Conservation (phyloP, 2,888 invertebrate species). For the Volucella bombylans region DNA sequence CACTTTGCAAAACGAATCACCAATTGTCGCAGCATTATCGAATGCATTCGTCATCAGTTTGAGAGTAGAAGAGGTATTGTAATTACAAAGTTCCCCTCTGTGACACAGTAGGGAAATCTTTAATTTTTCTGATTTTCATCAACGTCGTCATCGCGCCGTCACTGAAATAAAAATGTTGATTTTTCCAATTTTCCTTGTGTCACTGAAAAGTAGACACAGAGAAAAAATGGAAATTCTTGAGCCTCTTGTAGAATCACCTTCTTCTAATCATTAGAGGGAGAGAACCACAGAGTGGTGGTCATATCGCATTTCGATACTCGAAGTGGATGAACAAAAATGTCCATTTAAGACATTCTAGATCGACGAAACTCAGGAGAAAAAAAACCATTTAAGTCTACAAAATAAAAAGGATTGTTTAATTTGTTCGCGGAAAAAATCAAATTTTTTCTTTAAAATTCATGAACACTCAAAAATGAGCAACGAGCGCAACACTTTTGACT, state of each 20-base stretch:
- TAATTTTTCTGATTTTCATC: no score
- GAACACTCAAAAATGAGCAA: constrained; percentile 56
- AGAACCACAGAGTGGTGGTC: constrained; percentile 29
- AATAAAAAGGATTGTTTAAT: background rate
- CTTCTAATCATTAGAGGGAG: constrained; percentile 35
- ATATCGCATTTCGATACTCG: constrained; percentile 61
- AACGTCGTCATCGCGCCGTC: constrained; percentile 25
- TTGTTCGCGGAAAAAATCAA: no score
- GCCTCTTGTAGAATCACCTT: constrained; percentile 32
- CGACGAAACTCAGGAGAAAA: background rate
- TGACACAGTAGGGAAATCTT: no score
- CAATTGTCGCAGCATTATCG: background rate
- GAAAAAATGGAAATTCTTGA: constrained; percentile 9
- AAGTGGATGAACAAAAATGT: background rate
- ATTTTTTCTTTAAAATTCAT: background rate
- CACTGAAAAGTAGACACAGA: background rate
- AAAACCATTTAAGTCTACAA: background rate
- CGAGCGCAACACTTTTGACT: constrained; percentile 46
- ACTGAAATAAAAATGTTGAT: constrained; percentile 35
- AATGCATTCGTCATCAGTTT: background rate
- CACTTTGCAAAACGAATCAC: background rate
- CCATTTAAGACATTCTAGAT: background rate
- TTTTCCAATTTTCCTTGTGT: constrained; percentile 21
- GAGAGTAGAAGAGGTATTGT: background rate
- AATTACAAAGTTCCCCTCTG: no score